Conservation (phyloP, 2,113 vertebrate genomes). For the Lathamus discolor region DNA sequence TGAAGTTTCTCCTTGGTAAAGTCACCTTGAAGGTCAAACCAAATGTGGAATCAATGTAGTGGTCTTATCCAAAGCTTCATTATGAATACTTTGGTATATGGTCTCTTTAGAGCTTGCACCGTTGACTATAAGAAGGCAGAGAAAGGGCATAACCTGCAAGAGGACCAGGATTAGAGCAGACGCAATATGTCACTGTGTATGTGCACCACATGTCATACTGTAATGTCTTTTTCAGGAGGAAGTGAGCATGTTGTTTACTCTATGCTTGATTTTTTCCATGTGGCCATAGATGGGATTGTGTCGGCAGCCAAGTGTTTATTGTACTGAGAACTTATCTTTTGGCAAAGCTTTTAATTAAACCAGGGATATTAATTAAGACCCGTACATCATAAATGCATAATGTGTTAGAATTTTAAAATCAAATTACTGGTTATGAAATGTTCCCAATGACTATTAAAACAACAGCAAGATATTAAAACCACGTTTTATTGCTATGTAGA, state of each 20-base stretch:
- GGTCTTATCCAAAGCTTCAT: background rate
- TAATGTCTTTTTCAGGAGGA: background rate
- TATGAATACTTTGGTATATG: background rate
- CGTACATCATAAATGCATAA: background rate
- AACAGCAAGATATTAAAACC: background rate
- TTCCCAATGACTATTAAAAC: background rate
- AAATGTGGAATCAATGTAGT: background rate
- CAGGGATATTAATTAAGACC: background rate
- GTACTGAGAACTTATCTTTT: background rate
- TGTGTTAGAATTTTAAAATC: background rate
- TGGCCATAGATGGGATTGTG: background rate
- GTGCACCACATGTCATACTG: fast-evolving
- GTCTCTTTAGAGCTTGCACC: background rate
- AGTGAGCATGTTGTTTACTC: background rate
- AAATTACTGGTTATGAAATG: background rate
- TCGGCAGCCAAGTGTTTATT: background rate
- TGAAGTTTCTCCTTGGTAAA: background rate
- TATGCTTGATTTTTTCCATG: background rate
- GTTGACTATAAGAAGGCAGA: background rate
- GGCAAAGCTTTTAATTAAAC: background rate
- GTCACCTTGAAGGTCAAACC: background rate
- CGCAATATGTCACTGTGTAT: background rate
- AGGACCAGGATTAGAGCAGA: background rate
- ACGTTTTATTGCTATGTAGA: background rate
- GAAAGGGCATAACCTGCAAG: background rate